phyloP scores from a whole-genome alignment of 2,113 vertebrate genomes.

The Oryzias curvinotus region DNA sequence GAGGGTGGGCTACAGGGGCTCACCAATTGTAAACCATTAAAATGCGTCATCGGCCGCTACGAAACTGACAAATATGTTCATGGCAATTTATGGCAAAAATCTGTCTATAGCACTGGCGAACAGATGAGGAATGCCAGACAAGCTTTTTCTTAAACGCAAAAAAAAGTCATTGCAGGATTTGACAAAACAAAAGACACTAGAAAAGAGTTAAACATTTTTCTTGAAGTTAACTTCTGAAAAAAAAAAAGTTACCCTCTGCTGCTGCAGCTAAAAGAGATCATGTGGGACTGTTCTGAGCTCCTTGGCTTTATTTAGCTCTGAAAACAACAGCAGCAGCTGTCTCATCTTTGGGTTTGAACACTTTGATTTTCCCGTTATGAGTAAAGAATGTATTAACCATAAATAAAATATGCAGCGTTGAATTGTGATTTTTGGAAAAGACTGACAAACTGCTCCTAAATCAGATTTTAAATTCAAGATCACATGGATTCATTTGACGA shows the following conservation, averaged over 20 bases:
- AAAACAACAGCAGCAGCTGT: constrained; percentile 8
- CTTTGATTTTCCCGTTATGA: neutral
- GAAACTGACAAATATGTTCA: constrained; percentile 43
- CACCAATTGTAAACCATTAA: constrained; percentile 73
- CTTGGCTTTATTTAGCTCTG: constrained; percentile 33
- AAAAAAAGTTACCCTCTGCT: constrained; percentile 24
- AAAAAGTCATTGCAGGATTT: constrained; percentile 56
- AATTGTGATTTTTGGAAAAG: neutral
- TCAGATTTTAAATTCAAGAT: constrained; percentile 5
- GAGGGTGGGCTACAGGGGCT: constrained; percentile 64
- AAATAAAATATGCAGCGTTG: neutral
- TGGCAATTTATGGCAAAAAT: constrained; percentile 58
- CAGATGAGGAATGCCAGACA: constrained; percentile 32
- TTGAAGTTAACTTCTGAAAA: neutral
- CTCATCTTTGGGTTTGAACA: constrained; percentile 3
- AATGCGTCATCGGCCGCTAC: constrained; percentile 64
- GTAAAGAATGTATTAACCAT: too few species aligned
- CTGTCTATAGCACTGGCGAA: constrained; percentile 55
- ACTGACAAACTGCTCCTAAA: neutral
- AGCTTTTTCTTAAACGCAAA: constrained; percentile 35
- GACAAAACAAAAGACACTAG: constrained; percentile 36
- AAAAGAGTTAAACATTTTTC: constrained; percentile 22
- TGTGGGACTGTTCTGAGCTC: constrained; percentile 22
- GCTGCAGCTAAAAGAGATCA: constrained; percentile 20
- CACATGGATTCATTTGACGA: neutral